Evolutionary conservation across 1,140 invertebrate genomes (phyloP).

Genomic region (Cyclargus thomasi): DNA sequence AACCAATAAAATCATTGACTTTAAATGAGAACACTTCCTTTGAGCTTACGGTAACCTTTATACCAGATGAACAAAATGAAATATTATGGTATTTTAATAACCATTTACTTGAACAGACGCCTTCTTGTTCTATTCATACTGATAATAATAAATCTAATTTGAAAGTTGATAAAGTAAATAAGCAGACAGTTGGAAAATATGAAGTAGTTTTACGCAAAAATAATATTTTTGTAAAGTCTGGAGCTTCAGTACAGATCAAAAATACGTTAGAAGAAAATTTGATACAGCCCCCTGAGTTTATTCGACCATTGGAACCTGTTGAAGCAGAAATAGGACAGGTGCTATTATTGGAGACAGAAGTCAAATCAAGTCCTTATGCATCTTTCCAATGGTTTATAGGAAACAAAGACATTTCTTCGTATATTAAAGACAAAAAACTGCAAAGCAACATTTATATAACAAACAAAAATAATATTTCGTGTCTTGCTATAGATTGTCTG

Average conservation of each 20-base stretch:
- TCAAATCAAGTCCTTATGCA: slow-evolving; percentile 85
- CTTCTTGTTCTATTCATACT: slow-evolving; percentile 80
- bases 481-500: slow-evolving; percentile 86
- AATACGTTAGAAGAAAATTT: slow-evolving; percentile 77
- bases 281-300: slow-evolving; percentile 84
- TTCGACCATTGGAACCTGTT: slow-evolving; percentile 82
- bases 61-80: slow-evolving; percentile 81
- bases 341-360: slow-evolving; percentile 85
- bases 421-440: slow-evolving; percentile 72
- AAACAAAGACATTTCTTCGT: slow-evolving; percentile 75
- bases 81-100: slow-evolving; percentile 94
- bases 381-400: slow-evolving; percentile 92
- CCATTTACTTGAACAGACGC: slow-evolving; percentile 81
- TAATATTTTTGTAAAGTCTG: slow-evolving; percentile 85
- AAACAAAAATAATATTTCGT: slow-evolving; percentile 86
- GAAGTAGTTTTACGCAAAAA: slow-evolving; percentile 86
- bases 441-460: slow-evolving; percentile 80
- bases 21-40: slow-evolving; percentile 51
- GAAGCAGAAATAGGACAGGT: slow-evolving; percentile 84
- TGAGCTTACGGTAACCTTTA: slow-evolving; percentile 79
- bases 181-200: slow-evolving; percentile 89
- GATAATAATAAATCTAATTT: slow-evolving; percentile 82
- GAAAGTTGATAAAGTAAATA: slow-evolving; percentile 80
- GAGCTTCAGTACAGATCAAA: slow-evolving; percentile 82
- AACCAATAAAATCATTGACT: slow-evolving; percentile 53